Evolutionary conservation across 2,797 vertebrate genomes (phyloP), one percentile per base, ranked within the genome.

Genomic region (Sebastes kiyomatsui): DNA sequence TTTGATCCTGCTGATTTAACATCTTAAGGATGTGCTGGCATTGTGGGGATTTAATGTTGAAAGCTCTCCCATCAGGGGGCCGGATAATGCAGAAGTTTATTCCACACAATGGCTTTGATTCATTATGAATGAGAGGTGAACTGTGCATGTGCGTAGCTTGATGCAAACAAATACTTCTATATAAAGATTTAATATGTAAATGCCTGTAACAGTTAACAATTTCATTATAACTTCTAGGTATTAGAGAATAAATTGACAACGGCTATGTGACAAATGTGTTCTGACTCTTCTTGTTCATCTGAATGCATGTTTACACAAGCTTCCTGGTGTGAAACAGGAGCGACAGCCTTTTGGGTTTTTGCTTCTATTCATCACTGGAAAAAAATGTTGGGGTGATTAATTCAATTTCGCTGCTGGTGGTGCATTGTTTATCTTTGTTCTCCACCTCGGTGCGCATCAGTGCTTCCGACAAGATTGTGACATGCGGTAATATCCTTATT

Each of bases 101-200:
- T 69, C 49, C 27, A 80, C 71, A 87, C 30, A 80, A 42, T 82
- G 67, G 46, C 75, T 91, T 88, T 92, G 84, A 91, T 92, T 71
- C 62, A 90, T 89, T 82, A 88, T 93, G 66, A 73, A 92, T 92
- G 60, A 70, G 72, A 83, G 60, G 74, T 84, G 82, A 81, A 77
- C 27, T 68, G 72, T 67, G 55, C 60, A 23, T 65, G 71, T 56
- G 38, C 33, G 8, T n/a, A 23, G 33, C 55, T 81, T 52, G 25
- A 77, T 56, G 11, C 25, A 68, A 75, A 75, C 46, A 56, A 20
- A 65, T 67, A 61, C 28, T 14, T 35, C 38, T 70, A 61, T 68
- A 22, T 18, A 3, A 23, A 16, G 22, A 71, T 66, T 32, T 66
- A 8, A 61, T 62, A 14, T 66, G 18, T 25, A 32, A 59, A 80